A percentile compares a stretch with the other conserved stretches of the same genome.
Evolutionary conservation across 1,140 invertebrate species (phyloP).

Genomic region (Lamellibrachia luymesi): DNA sequence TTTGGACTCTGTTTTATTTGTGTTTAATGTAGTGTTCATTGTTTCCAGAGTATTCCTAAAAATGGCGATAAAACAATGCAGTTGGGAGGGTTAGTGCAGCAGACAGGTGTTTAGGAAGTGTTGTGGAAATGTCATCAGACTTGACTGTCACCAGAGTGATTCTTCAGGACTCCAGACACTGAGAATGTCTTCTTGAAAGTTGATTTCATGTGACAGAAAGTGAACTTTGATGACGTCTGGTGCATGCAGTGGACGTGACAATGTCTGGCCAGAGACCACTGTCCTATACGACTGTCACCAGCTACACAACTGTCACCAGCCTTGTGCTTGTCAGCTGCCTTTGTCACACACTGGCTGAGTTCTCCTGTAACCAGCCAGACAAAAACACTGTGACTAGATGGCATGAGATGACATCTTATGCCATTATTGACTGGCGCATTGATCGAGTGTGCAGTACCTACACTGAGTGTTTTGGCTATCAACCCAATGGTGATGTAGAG

Average conservation of each 20-base stretch:
- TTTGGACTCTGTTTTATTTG: too few relatives aligned
- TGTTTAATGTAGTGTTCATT: too few relatives aligned
- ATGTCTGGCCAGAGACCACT: background rate
- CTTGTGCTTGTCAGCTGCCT: background rate
- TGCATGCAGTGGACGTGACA: background rate
- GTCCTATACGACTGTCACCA: background rate
- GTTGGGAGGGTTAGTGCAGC: background rate
- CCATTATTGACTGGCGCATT: background rate
- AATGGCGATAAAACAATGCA: background rate
- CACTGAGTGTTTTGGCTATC: constrained; percentile 15
- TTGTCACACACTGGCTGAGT: background rate
- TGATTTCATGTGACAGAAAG: background rate
- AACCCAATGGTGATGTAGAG: background rate
- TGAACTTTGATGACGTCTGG: background rate
- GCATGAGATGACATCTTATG: background rate
- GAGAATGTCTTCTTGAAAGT: background rate
- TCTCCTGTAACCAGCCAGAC: background rate
- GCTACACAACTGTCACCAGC: background rate
- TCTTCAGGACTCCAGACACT: background rate
- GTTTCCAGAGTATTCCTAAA: background rate
- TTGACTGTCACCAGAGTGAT: background rate
- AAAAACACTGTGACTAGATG: constrained; percentile 1
- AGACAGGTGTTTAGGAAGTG: background rate
- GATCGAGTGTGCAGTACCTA: background rate
- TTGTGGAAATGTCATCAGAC: background rate